Percentiles rank a stretch among this genome's conserved stretches.
phyloP scores from a whole-genome alignment of 2,113 vertebrate genomes.

The Thamnophis sirtalis region DNA sequence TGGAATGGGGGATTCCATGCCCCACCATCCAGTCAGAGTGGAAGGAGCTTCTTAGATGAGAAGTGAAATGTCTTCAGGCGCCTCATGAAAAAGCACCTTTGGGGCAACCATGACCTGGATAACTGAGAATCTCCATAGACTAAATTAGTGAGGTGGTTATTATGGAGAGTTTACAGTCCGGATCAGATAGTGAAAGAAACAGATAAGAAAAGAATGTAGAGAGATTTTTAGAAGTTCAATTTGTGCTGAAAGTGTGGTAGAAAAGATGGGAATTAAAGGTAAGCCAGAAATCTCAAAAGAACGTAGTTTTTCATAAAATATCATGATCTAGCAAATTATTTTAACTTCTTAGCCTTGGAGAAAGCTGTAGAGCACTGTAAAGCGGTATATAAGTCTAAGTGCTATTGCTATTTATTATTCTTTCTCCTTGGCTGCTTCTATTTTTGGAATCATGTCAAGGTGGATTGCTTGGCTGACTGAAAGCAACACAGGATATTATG shows the following conservation, averaged over 20 bases:
- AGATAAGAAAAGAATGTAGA: not conserved
- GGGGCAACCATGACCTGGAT: too few species aligned
- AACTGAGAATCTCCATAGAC: too few species aligned
- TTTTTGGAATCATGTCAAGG: not conserved
- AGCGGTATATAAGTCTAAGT: too few species aligned
- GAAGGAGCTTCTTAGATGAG: too few species aligned
- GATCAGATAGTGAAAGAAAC: not conserved
- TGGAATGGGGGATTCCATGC: too few species aligned
- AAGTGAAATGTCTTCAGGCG: too few species aligned
- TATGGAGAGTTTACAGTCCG: not conserved
- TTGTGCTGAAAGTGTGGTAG: not conserved
- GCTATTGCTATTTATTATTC: not conserved
- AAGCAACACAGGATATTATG: not conserved
- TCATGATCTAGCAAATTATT: not conserved
- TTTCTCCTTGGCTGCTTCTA: not conserved
- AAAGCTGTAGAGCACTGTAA: too few species aligned
- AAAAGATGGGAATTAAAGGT: not conserved
- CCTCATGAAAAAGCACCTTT: too few species aligned
- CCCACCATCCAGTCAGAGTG: too few species aligned
- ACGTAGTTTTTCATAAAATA: not conserved
- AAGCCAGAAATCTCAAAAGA: not conserved
- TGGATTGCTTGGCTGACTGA: not conserved
- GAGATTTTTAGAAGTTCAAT: not conserved
- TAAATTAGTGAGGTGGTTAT: not conserved
- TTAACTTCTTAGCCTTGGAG: too few species aligned